These are phyloP conservation scores for Entomobrya multifasciata DNA, from an alignment of 2,888 invertebrate genomes.

Conservation along the genomic window DNA sequence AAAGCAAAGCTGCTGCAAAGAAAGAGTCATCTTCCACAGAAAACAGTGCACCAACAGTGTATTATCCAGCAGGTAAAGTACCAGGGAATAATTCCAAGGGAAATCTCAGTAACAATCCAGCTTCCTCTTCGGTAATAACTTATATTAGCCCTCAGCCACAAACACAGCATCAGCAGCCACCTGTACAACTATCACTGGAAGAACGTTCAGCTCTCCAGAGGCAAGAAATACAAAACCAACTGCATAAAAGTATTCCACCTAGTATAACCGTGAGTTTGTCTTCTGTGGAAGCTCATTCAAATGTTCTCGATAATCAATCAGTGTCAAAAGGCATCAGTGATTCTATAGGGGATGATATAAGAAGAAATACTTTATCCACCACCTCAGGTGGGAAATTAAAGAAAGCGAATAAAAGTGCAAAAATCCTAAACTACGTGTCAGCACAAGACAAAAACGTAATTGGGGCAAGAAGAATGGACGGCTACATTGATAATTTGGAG, in stretches of 20 bases:
- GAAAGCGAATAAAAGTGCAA: too few species aligned
- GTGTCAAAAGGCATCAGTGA: slow-evolving; percentile 30
- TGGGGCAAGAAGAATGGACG: slow-evolving; percentile 61
- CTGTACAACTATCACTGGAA: slow-evolving; percentile 63
- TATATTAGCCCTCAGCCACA: slow-evolving; percentile 70
- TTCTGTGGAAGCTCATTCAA: slow-evolving; percentile 30
- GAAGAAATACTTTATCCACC: too few species aligned
- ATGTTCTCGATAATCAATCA: not conserved
- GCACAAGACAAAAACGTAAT: not conserved
- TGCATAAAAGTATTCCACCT: slow-evolving; percentile 40
- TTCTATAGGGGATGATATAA: not conserved
- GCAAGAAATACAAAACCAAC: slow-evolving; percentile 15
- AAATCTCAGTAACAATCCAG: not conserved
- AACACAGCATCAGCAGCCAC: slow-evolving; percentile 60
- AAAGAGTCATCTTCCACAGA: slow-evolving; percentile 10
- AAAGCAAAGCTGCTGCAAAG: slow-evolving; percentile 66
- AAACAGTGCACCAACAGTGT: slow-evolving; percentile 60
- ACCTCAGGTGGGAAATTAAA: not conserved
- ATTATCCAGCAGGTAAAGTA: slow-evolving; percentile 54
- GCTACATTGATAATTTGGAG: slow-evolving; percentile 44
- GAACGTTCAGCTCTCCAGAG: slow-evolving; percentile 9
- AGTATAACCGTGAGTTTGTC: slow-evolving; percentile 61
- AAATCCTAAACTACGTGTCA: too few species aligned
- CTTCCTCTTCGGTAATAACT: slow-evolving; percentile 66
- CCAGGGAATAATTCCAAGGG: not conserved